Base-by-base conservation (phyloP, 2,113 vertebrate species). In the Sylvia atricapilla region DNA sequence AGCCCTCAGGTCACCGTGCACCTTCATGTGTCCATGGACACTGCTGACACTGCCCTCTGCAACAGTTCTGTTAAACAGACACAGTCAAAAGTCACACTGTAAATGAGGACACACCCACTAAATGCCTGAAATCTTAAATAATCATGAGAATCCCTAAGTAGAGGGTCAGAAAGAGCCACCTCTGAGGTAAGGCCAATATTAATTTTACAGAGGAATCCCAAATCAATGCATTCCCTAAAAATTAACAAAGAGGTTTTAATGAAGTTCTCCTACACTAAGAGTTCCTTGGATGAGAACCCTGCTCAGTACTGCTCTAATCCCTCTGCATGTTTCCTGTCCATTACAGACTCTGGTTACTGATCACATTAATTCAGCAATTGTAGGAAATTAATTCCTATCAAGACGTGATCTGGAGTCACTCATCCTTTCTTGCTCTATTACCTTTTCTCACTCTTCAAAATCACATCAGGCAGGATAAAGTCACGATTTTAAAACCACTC, bases 351-450 rank as follows among this genome's bases (percentile, higher is more conserved):
- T 64, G 41, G 33, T 35, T 78, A 70, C 72, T 27, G 47, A 95
- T 80, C 39, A 83, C 76, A 80, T 64, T 67, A 90, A 90, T 85
- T 66, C 75, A 74, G 87, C 77, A 89, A 78, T 22, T 87, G 63
- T 53, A 95, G 78, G 66, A 79, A 88, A 93, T 94, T 49, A 75
- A 73, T 94, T 90, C 67, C 43, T 64, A 73, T 33, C 28, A n/a
- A 81, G 59, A 67, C 0, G 0, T 27, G 62, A 80, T 69, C 84
- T 85, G 67, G 58, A 79, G 58, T 56, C 81, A 47, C 46, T 90
- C 46, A 62, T 35, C 37, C n/a, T 59, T 91, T 73, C 46, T 87
- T 60, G 50, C 46, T 58, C 12, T 27, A 8, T 78, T 30, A 72
- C 12, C 27, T 89, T 73, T 85, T 87, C 87, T 84, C 89, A 37